Percentiles rank a stretch among this genome's conserved stretches.
Evolutionary conservation across 2,113 vertebrate species (phyloP).

Genomic region (Phalacrocorax aristotelis): DNA sequence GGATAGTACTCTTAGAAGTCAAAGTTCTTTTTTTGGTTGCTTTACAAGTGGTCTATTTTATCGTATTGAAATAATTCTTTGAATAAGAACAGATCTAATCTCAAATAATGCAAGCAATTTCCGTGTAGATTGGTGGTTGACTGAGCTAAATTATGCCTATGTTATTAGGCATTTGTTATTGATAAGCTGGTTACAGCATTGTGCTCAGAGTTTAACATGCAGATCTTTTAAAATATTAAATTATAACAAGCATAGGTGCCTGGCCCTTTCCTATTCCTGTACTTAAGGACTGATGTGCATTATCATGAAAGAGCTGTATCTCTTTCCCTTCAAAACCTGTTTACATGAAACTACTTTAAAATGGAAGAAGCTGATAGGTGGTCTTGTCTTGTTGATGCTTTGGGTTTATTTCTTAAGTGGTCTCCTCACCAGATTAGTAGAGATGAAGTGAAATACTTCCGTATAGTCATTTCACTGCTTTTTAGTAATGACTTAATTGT

Average conservation of each 20-base stretch:
- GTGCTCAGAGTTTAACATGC: neutral
- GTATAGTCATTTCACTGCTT: neutral
- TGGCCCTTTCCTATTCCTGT: neutral
- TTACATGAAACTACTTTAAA: neutral
- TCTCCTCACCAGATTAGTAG: neutral
- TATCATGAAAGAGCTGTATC: neutral
- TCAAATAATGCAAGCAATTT: neutral
- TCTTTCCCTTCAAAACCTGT: neutral
- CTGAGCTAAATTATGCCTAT: neutral
- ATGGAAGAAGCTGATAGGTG: neutral
- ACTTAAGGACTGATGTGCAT: neutral
- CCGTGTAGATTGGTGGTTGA: neutral
- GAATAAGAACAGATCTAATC: neutral
- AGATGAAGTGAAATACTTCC: neutral
- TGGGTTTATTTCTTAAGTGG: neutral
- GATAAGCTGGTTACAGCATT: neutral
- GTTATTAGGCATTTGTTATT: neutral
- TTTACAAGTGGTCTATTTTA: neutral
- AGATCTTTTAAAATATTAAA: neutral
- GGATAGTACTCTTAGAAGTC: neutral
- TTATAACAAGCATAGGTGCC: neutral
- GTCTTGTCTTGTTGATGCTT: neutral
- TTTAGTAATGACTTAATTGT: neutral
- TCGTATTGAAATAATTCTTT: neutral
- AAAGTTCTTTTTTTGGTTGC: rapidly evolving